A percentile compares a stretch with the other conserved stretches of the same genome.
These are phyloP conservation scores for Sphyrna mokarran DNA, from an alignment of 2,113 vertebrate species.

Conservation along the genomic window DNA sequence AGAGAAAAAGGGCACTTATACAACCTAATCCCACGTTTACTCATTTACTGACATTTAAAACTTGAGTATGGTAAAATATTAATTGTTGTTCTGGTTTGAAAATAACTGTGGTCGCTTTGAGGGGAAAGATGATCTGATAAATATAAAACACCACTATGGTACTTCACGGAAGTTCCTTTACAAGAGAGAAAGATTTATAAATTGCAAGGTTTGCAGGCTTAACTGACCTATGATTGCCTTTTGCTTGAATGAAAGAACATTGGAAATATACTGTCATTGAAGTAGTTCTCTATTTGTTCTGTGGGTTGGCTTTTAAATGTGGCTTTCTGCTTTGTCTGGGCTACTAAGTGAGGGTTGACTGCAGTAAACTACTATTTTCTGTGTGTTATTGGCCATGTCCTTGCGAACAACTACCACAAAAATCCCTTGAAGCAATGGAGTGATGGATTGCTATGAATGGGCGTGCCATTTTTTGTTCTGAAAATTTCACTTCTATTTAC, in stretches of 20 bases:
- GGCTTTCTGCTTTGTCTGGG: background rate
- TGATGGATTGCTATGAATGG: background rate
- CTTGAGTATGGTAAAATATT: background rate
- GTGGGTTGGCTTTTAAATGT: background rate
- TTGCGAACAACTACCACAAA: background rate
- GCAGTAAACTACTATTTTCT: background rate
- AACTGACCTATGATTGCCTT: constrained; percentile 27
- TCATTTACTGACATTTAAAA: background rate
- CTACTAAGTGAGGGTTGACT: background rate
- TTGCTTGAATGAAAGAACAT: constrained; percentile 21
- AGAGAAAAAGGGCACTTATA: background rate
- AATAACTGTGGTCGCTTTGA: background rate
- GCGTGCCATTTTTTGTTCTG: background rate
- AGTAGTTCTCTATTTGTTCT: background rate
- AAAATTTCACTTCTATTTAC: background rate
- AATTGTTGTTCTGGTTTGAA: background rate
- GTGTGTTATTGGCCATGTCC: background rate
- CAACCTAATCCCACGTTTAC: background rate
- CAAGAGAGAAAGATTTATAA: background rate
- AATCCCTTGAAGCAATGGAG: no score
- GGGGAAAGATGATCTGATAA: background rate
- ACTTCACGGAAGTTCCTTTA: background rate
- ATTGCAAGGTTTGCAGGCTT: background rate
- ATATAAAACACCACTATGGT: background rate
- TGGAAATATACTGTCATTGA: background rate